phyloP scores from a whole-genome alignment of 2,888 invertebrate genomes.

The Rhyacophila evoluta region DNA sequence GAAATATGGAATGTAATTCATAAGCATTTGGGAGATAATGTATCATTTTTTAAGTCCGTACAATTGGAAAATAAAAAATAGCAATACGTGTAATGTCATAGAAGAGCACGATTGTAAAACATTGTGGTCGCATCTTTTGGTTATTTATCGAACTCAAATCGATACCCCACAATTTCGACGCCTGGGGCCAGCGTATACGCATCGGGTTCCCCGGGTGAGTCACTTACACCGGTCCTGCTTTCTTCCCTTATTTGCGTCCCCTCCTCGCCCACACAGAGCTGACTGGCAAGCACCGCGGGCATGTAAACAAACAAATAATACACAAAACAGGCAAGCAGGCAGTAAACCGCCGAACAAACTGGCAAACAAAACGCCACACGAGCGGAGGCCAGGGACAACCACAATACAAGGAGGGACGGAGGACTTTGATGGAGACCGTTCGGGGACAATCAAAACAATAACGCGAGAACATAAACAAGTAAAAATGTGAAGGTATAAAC shows the following conservation, averaged over 20 bases:
- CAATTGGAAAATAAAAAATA: no score
- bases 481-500: no score
- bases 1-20: no score
- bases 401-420: not conserved
- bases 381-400: not conserved
- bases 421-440: not conserved
- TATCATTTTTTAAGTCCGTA: no score
- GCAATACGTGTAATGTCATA: no score
- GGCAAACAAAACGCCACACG: conserved; percentile 14
- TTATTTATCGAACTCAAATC: no score
- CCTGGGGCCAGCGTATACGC: not conserved
- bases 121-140: no score
- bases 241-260: not conserved
- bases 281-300: conserved; percentile 4
- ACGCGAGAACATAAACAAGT: no score
- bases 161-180: not conserved
- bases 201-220: not conserved
- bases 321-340: conserved; percentile 4
- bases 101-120: no score
- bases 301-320: conserved; percentile 22
- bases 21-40: no score
- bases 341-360: conserved; percentile 20
- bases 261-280: not conserved
- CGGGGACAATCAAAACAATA: not conserved
- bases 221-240: not conserved